These are phyloP conservation scores for Pelecanus crispus DNA, from an alignment of 2,113 vertebrate species.

Conservation along the genomic window DNA sequence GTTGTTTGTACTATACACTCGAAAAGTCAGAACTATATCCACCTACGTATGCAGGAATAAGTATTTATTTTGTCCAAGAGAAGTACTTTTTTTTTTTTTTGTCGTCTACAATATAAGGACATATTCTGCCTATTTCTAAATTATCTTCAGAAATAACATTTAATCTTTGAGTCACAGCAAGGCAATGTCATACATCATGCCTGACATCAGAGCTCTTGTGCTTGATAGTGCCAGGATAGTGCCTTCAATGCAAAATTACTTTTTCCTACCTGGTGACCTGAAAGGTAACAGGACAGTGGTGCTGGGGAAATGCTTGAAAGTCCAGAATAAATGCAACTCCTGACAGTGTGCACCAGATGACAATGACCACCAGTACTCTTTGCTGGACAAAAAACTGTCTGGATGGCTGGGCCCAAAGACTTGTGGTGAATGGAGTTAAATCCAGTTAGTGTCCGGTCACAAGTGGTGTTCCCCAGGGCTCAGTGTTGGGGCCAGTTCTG, in stretches of 20 bases:
- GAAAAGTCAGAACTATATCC: not conserved
- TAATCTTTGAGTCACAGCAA: not conserved
- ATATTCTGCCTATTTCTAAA: not conserved
- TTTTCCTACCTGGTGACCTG: not conserved
- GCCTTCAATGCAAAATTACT: not conserved
- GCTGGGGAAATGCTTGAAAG: not conserved
- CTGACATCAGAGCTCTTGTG: not conserved
- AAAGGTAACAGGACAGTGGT: not conserved
- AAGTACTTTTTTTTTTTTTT: not conserved
- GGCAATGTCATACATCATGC: not conserved
- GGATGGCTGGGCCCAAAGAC: not conserved
- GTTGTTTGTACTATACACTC: not conserved
- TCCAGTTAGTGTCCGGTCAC: not conserved
- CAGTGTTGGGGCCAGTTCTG: not conserved
- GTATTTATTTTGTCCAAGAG: not conserved
- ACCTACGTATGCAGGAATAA: not conserved
- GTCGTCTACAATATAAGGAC: not conserved
- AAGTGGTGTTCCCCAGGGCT: not conserved
- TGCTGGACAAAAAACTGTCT: not conserved
- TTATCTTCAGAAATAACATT: not conserved
- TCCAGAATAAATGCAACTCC: not conserved
- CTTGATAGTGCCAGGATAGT: not conserved
- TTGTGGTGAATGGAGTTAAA: not conserved
- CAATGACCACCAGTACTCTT: not conserved
- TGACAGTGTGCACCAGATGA: not conserved